Conservation (phyloP, 2,888 invertebrate genomes). For the Chrysina gloriosa region DNA sequence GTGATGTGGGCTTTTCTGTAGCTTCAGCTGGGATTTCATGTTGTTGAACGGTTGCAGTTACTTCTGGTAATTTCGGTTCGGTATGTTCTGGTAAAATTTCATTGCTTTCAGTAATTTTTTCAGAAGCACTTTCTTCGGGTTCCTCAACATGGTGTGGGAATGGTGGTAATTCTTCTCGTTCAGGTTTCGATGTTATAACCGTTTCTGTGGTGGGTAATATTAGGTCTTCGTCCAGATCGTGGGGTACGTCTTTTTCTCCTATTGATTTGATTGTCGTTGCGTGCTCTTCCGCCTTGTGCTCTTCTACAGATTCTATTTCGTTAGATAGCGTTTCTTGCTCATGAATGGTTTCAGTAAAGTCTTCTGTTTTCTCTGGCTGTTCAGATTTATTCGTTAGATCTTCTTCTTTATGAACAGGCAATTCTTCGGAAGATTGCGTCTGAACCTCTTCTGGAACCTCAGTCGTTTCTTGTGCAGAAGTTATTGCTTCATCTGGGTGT, state of each 20-base stretch:
- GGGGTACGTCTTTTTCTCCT: slow-evolving; percentile 44
- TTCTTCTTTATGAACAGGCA: background rate
- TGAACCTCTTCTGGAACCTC: slow-evolving; percentile 22
- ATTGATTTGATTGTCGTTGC: slow-evolving; percentile 42
- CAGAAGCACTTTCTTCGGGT: slow-evolving; percentile 15
- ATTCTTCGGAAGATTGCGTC: slow-evolving; percentile 22
- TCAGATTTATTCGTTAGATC: slow-evolving; percentile 24
- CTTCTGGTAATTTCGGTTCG: slow-evolving; percentile 39
- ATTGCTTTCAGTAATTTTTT: slow-evolving; percentile 39
- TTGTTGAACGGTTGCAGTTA: background rate
- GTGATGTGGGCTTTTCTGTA: slow-evolving; percentile 10
- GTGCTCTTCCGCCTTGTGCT: slow-evolving; percentile 40
- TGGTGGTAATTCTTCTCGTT: slow-evolving; percentile 42
- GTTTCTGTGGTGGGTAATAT: slow-evolving; percentile 19
- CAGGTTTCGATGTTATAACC: slow-evolving; percentile 23
- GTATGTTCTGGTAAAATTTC: slow-evolving; percentile 26
- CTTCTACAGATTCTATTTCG: slow-evolving; percentile 43
- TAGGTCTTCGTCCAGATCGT: slow-evolving; percentile 36
- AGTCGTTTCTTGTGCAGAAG: slow-evolving; percentile 36
- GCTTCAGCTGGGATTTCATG: slow-evolving; percentile 34
- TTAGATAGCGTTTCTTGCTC: slow-evolving; percentile 40
- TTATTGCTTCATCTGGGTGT: slow-evolving; percentile 32
- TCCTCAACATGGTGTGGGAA: slow-evolving; percentile 19
- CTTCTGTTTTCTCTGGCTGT: background rate
- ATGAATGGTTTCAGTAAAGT: slow-evolving; percentile 23